A percentile compares a stretch with the other conserved stretches of the same genome.
phyloP scores from a whole-genome alignment of 2,113 vertebrate species.

The Esox niger region DNA sequence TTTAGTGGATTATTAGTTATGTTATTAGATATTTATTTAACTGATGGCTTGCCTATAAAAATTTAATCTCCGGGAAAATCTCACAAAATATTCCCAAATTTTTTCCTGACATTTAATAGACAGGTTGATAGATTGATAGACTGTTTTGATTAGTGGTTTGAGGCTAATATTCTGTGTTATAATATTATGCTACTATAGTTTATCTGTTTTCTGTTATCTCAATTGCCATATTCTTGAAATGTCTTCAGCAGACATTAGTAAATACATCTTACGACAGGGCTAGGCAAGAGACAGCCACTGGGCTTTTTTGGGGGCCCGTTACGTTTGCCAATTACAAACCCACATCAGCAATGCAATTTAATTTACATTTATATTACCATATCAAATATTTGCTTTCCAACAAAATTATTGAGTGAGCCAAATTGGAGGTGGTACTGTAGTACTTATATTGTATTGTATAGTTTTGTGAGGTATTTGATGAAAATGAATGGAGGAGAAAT shows the following conservation, averaged over 20 bases:
- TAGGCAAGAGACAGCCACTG: too few relatives aligned
- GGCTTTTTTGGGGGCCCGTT: too few relatives aligned
- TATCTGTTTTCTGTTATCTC: not conserved
- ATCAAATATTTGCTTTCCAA: not conserved
- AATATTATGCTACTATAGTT: not conserved
- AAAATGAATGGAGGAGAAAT: not conserved
- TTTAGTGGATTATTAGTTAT: not conserved
- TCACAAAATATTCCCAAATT: constrained; percentile 29
- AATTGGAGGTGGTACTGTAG: not conserved
- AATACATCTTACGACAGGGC: not conserved
- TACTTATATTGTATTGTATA: not conserved
- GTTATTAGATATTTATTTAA: not conserved
- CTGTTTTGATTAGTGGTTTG: constrained; percentile 8
- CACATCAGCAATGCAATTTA: not conserved
- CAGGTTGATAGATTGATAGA: too few relatives aligned
- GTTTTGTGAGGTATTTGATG: not conserved
- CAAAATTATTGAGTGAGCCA: not conserved
- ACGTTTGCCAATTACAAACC: too few relatives aligned
- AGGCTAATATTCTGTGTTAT: constrained; percentile 22
- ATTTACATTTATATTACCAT: not conserved
- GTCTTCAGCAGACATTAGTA: not conserved
- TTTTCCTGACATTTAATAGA: constrained; percentile 35
- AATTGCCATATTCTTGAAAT: constrained; percentile 5
- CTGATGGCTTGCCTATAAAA: constrained; percentile 8
- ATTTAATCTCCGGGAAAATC: constrained; percentile 16